Base-by-base conservation (phyloP, 2,888 invertebrate genomes). In the Alloscopus bannaensis region DNA sequence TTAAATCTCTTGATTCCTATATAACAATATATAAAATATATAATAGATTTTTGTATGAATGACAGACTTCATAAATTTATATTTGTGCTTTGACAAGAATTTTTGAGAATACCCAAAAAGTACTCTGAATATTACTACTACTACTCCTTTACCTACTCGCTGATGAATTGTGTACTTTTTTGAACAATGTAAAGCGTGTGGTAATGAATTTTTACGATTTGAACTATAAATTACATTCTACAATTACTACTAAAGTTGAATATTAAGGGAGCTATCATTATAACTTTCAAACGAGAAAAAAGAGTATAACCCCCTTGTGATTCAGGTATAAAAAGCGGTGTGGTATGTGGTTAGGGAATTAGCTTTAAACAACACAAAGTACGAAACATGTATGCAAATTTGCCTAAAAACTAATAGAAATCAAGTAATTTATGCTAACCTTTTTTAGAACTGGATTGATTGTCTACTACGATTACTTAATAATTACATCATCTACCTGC, bases 321-420 rank as follows among this genome's bases (percentile, higher is more conserved):
- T 36, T 36, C 36, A 36, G 36, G 36, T 8, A 8, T 8, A 36
- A 8, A 13, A 36, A n/a, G n/a, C n/a, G n/a, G n/a, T n/a, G n/a
- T n/a, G n/a, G n/a, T n/a, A n/a, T n/a, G n/a, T n/a, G n/a, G n/a
- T n/a, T n/a, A n/a, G n/a, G n/a, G n/a, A n/a, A n/a, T n/a, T 36
- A 13, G 36, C 36, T 36, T 36, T 13, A 36, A 36, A 36, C 6
- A 72, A 72, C 72, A 72, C 50, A 72, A 52, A 72, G 72, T 72
- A 72, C 72, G 72, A 72, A 72, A 72, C 62, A 52, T 42, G 72
- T 72, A 72, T 72, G 72, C 72, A 72, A 72, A 36, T 36, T 36
- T 36, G n/a, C n/a, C n/a, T n/a, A n/a, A n/a, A n/a, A n/a, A n/a
- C n/a, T n/a, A n/a, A n/a, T n/a, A n/a, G n/a, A n/a, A n/a, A n/a